phyloP scores from a whole-genome alignment of 2,797 vertebrate genomes.

The Sorex maritimensis region DNA sequence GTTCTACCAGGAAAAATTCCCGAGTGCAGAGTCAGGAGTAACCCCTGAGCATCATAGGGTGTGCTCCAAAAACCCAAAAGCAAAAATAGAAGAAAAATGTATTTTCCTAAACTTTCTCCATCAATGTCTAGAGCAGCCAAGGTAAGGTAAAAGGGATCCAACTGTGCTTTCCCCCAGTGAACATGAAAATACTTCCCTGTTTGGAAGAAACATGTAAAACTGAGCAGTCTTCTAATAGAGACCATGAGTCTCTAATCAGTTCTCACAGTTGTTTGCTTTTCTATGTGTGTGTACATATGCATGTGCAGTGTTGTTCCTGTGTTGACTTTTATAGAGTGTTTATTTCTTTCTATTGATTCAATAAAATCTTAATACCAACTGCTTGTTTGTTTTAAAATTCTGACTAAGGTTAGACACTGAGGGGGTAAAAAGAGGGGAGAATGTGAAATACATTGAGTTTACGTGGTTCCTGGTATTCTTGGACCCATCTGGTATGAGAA shows the following conservation, averaged over 20 bases:
- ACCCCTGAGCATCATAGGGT: too few relatives aligned
- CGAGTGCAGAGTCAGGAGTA: too few relatives aligned
- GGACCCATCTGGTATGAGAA: not conserved
- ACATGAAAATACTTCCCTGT: constrained; percentile 33
- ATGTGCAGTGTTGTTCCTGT: constrained; percentile 43
- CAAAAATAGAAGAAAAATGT: not conserved
- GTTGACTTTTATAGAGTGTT: constrained; percentile 66
- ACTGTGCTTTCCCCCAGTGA: constrained; percentile 1
- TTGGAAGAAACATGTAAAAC: constrained; percentile 67
- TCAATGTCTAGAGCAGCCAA: not conserved
- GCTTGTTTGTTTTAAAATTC: constrained; percentile 75
- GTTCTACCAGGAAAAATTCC: too few relatives aligned
- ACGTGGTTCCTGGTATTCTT: constrained; percentile 52
- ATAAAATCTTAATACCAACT: constrained; percentile 77
- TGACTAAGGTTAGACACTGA: constrained; percentile 66
- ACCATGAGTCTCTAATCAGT: constrained; percentile 75
- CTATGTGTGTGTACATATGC: not conserved
- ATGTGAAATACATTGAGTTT: constrained; percentile 60
- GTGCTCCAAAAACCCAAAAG: too few relatives aligned
- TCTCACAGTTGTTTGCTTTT: constrained; percentile 65
- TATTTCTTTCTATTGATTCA: constrained; percentile 72
- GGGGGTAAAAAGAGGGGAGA: not conserved
- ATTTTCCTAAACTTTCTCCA: not conserved
- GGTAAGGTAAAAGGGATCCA: not conserved
- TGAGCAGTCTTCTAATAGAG: constrained; percentile 69